Percentiles rank a stretch among this genome's conserved stretches.
These are phyloP conservation scores for Liolophura sinensis DNA, from an alignment of 1,140 invertebrate species.

Conservation along the genomic window DNA sequence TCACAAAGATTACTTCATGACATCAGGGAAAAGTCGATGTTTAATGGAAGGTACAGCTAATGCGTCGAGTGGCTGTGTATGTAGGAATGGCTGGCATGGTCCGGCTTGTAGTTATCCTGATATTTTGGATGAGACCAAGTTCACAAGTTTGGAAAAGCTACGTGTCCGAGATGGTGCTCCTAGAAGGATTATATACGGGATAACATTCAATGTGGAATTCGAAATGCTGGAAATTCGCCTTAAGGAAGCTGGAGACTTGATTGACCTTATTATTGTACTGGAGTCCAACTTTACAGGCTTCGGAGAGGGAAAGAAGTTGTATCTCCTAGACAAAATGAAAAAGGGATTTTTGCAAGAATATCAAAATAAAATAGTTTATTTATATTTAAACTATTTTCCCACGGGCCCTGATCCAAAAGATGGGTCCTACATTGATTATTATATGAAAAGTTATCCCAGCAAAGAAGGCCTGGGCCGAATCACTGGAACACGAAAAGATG, in stretches of 20 bases:
- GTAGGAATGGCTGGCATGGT: too few species aligned
- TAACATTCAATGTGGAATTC: slow-evolving; percentile 13
- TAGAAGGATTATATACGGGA: slow-evolving; percentile 12
- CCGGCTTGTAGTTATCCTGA: too few species aligned
- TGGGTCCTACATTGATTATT: slow-evolving; percentile 34
- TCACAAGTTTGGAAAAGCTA: too few species aligned
- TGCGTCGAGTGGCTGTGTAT: too few species aligned
- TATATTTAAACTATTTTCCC: slow-evolving; percentile 54
- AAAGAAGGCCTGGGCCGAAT: neutral
- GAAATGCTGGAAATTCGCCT: slow-evolving; percentile 13
- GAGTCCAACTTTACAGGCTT: too few species aligned
- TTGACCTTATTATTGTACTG: too few species aligned
- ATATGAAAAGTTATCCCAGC: slow-evolving; percentile 11
- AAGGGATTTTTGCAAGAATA: slow-evolving; percentile 37
- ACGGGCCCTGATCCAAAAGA: slow-evolving; percentile 28
- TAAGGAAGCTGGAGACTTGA: slow-evolving; percentile 53
- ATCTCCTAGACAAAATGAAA: slow-evolving; percentile 31
- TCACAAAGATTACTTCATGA: too few species aligned
- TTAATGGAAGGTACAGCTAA: too few species aligned
- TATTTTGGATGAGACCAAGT: too few species aligned
- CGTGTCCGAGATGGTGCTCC: neutral
- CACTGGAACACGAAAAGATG: slow-evolving; percentile 58
- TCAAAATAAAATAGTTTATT: slow-evolving; percentile 65
- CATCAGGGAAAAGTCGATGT: too few species aligned
- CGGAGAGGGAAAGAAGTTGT: slow-evolving; percentile 44